These are phyloP conservation scores for Drosophila koepferae DNA, from an alignment of 2,888 invertebrate genomes.

Conservation along the genomic window DNA sequence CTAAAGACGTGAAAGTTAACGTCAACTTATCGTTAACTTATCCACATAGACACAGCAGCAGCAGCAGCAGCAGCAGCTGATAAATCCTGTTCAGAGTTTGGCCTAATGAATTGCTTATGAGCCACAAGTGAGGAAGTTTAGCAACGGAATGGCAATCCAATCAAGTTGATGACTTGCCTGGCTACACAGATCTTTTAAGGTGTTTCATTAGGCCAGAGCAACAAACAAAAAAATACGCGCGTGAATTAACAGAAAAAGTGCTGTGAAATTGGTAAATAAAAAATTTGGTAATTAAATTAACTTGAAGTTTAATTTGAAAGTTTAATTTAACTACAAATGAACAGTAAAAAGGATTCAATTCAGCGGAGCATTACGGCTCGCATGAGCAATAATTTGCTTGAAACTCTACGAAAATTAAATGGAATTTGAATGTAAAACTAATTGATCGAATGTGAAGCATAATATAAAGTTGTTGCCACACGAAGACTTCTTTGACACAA, in stretches of 20 bases:
- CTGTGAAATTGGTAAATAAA: background rate
- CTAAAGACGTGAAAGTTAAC: constrained; percentile 46
- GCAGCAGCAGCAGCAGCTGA: constrained; percentile 10
- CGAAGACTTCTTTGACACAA: no score
- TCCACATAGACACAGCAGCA: constrained; percentile 24
- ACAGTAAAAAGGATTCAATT: no score
- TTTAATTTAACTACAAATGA: background rate
- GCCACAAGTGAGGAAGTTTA: constrained; percentile 24
- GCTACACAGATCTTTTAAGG: background rate
- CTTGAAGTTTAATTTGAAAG: background rate
- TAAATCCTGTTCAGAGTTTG: constrained; percentile 28
- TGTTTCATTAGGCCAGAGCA: background rate
- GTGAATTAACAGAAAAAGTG: background rate
- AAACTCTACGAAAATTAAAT: background rate
- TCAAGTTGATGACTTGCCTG: background rate
- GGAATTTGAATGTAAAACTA: background rate
- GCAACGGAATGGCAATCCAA: constrained; percentile 6
- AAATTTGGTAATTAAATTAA: background rate
- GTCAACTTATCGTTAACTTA: constrained; percentile 39
- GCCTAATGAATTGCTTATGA: constrained; percentile 45
- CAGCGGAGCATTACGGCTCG: background rate
- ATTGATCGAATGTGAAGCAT: background rate
- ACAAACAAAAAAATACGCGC: background rate
- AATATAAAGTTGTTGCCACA: no score
- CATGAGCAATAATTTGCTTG: background rate